phyloP scores from a whole-genome alignment of 1,140 invertebrate species.

The Diabrotica undecimpunctata region DNA sequence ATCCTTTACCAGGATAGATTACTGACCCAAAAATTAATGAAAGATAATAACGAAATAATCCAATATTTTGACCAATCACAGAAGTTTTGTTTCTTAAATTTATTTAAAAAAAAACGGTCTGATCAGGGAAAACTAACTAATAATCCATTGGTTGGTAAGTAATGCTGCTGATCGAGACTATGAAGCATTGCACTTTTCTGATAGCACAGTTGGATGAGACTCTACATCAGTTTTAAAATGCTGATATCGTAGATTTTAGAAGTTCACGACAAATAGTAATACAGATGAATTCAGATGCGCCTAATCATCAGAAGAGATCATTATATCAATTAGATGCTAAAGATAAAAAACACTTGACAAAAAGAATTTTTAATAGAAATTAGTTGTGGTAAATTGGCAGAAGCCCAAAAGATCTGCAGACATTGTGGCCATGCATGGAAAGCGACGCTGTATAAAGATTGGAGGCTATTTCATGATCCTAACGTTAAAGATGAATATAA shows the following conservation, averaged over 20 bases:
- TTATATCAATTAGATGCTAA: conserved; percentile 86
- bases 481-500: conserved; percentile 54
- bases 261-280: conserved; percentile 60
- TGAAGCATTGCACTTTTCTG: conserved; percentile 67
- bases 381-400: conserved; percentile 78
- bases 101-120: conserved; percentile 64
- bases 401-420: conserved; percentile 76
- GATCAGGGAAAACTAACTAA: conserved; percentile 74
- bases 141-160: conserved; percentile 90
- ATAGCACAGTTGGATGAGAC: conserved; percentile 84
- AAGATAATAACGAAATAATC: conserved; percentile 22
- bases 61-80: conserved; percentile 52
- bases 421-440: conserved; percentile 86
- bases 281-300: conserved; percentile 90
- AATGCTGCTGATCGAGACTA: conserved; percentile 70
- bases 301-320: conserved; percentile 69
- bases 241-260: conserved; percentile 53
- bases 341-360: conserved; percentile 74
- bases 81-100: conserved; percentile 58
- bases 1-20: conserved; percentile 77
- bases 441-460: conserved; percentile 84
- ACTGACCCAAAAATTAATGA: conserved; percentile 37
- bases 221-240: conserved; percentile 68
- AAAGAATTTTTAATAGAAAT: conserved; percentile 70
- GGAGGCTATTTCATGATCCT: conserved; percentile 79